Evolutionary conservation across 2,797 vertebrate genomes (phyloP).

Genomic region (Acanthornis magna): DNA sequence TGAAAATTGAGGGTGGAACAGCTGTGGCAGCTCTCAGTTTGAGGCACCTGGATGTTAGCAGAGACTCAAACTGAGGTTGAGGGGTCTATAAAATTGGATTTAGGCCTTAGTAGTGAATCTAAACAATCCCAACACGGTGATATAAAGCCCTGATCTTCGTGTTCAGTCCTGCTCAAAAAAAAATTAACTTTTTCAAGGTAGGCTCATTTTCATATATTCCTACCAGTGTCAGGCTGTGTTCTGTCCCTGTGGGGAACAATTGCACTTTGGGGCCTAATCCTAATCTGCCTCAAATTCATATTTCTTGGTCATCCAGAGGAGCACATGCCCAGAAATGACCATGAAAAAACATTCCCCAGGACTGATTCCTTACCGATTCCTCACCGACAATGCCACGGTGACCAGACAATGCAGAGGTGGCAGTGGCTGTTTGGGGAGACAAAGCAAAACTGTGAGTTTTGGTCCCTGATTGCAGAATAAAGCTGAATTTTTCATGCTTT

Average conservation of each 20-base stretch:
- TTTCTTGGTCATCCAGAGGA: background rate
- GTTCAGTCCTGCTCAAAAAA: background rate
- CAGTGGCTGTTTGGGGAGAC: background rate
- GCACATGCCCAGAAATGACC: background rate
- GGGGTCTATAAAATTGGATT: background rate
- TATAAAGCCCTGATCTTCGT: background rate
- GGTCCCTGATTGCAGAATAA: background rate
- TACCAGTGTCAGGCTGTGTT: no score
- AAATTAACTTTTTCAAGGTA: background rate
- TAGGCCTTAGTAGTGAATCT: background rate
- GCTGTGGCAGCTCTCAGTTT: background rate
- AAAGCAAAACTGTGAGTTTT: background rate
- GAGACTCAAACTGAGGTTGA: background rate
- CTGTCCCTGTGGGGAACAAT: background rate
- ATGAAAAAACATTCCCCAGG: background rate
- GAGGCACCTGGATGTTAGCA: background rate
- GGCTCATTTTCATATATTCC: accelerated
- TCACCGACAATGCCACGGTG: accelerated
- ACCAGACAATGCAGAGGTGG: no score
- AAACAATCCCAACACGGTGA: background rate
- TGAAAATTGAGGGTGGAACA: background rate
- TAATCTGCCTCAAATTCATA: background rate
- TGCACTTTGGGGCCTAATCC: background rate
- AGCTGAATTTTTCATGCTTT: background rate
- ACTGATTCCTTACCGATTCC: background rate